phyloP scores from a whole-genome alignment of 2,888 invertebrate species.

The Hypercompe scribonia region DNA sequence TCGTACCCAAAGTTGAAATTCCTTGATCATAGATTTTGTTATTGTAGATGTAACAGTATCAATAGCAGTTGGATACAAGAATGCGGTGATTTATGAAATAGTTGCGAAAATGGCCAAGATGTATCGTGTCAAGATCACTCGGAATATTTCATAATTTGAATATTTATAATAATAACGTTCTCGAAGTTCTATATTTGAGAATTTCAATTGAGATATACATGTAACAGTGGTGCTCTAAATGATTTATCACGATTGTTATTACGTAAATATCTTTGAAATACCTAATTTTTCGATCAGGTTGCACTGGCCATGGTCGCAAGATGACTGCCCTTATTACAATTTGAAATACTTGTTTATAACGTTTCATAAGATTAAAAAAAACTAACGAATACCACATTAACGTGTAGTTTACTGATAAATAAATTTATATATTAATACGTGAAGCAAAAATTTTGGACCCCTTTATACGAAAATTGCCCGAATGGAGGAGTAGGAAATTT shows the following conservation, averaged over 20 bases:
- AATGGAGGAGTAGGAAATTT: too few relatives aligned
- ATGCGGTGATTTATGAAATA: constrained; percentile 47
- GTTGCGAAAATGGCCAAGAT: constrained; percentile 58
- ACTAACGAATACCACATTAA: neutral
- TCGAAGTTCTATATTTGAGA: constrained; percentile 21
- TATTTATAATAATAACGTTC: constrained; percentile 36
- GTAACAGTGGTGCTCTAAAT: neutral
- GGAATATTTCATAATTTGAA: constrained; percentile 49
- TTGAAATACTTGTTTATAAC: neutral
- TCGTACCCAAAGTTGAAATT: too few relatives aligned
- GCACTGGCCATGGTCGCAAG: too few relatives aligned
- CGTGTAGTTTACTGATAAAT: neutral
- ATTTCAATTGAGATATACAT: neutral
- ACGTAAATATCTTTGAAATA: too few relatives aligned
- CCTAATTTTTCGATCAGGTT: too few relatives aligned
- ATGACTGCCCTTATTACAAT: too few relatives aligned
- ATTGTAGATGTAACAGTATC: neutral
- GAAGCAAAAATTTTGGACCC: too few relatives aligned
- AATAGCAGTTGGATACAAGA: constrained; percentile 31
- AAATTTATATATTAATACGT: too few relatives aligned
- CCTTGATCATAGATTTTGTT: too few relatives aligned
- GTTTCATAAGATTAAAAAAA: neutral
- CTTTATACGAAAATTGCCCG: too few relatives aligned
- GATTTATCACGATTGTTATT: too few relatives aligned
- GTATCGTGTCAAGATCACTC: constrained; percentile 59